Percentiles rank a stretch among this genome's conserved stretches.
Evolutionary conservation across 2,888 invertebrate genomes (phyloP).

Genomic region (Embidobia sp.): DNA sequence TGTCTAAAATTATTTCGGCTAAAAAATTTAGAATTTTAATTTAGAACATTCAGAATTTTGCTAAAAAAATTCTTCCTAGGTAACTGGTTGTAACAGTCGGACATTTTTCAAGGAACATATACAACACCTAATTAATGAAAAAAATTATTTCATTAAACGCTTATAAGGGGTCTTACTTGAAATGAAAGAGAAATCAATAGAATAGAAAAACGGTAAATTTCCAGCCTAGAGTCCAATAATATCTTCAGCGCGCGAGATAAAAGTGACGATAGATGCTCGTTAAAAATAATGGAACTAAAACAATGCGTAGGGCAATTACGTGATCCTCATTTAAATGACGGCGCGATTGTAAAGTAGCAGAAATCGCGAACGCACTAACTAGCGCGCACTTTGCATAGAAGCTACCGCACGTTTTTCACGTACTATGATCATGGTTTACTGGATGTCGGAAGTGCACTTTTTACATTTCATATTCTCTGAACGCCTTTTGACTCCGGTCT

Average conservation of each 20-base stretch:
- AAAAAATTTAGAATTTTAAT: no score
- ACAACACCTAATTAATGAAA: no score
- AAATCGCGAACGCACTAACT: conserved; percentile 52
- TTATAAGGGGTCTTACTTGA: no score
- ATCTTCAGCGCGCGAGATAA: conserved; percentile 68
- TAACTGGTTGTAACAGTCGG: no score
- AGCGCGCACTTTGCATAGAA: conserved; percentile 66
- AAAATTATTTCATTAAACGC: no score
- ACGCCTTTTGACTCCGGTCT: conserved; percentile 65
- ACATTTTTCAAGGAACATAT: no score
- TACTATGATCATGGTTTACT: conserved; percentile 47
- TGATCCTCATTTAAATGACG: conserved; percentile 74
- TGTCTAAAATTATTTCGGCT: no score
- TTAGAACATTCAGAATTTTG: no score
- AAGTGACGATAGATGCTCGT: conserved; percentile 70
- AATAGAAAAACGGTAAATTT: conserved; percentile 32
- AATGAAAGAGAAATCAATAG: conserved; percentile 9
- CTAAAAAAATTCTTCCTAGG: no score
- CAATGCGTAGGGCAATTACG: conserved; percentile 76
- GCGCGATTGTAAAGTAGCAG: conserved; percentile 48
- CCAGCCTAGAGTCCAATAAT: conserved; percentile 28
- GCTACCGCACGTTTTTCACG: conserved; percentile 57
- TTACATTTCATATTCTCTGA: conserved; percentile 67
- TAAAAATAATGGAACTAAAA: conserved; percentile 72
- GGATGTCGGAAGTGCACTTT: conserved; percentile 62